Conservation (phyloP, 2,113 vertebrate genomes). For the Brachyhypopomus occidentalis region DNA sequence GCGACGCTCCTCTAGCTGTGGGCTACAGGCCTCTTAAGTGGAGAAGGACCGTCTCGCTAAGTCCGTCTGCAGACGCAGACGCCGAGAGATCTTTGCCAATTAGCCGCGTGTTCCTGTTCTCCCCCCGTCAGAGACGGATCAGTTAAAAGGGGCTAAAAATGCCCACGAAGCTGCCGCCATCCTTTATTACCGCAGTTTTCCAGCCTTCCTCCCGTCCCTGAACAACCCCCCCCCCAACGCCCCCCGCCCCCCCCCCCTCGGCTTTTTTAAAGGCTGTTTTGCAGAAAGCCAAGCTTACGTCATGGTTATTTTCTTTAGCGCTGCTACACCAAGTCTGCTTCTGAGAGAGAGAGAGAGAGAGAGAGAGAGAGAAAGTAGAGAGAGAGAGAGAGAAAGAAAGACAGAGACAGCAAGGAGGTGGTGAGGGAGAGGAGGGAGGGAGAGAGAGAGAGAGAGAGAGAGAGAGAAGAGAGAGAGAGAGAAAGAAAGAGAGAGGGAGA, state of each 20-base stretch:
- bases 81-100: constrained; percentile 11
- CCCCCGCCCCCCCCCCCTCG: neutral
- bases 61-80: neutral
- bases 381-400: neutral
- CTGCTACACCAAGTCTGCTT: constrained; percentile 45
- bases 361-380: constrained; percentile 24
- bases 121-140: neutral
- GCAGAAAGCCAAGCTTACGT: constrained; percentile 53
- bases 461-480: constrained; percentile 22
- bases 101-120: neutral
- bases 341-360: constrained; percentile 29
- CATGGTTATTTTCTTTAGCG: constrained; percentile 54
- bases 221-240: constrained; percentile 21
- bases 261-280: constrained; percentile 51
- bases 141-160: neutral
- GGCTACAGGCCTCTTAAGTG: neutral
- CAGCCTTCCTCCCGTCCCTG: neutral
- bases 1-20: too few relatives aligned
- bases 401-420: neutral
- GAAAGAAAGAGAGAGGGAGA: constrained; percentile 16
- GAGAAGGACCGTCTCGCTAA: neutral
- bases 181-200: constrained; percentile 54
- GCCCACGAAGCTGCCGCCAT: constrained; percentile 27
- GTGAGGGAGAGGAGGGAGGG: neutral
- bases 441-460: constrained; percentile 9